Conservation (phyloP, 2,888 invertebrate species). For the Pomacea canaliculata region DNA sequence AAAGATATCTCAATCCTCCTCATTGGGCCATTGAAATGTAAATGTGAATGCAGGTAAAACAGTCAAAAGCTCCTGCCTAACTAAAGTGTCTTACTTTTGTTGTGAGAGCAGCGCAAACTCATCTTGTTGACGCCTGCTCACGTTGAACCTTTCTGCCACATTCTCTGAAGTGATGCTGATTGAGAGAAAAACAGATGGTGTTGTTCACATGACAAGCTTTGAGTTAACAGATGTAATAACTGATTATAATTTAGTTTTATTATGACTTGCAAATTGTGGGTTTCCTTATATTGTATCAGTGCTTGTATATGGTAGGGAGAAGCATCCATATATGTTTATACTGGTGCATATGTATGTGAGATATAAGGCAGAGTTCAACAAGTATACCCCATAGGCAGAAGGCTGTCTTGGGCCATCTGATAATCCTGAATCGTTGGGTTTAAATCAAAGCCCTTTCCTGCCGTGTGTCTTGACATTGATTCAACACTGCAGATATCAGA, state of each 20-base stretch:
- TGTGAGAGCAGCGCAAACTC: slow-evolving; percentile 62
- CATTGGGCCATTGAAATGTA: too few relatives aligned
- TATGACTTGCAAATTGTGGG: too few relatives aligned
- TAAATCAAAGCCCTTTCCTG: slow-evolving; percentile 24
- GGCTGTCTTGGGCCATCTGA: slow-evolving; percentile 51
- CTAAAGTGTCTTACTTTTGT: slow-evolving; percentile 51
- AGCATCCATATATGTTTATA: too few relatives aligned
- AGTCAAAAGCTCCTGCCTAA: not conserved
- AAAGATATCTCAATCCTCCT: too few relatives aligned
- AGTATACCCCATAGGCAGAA: slow-evolving; percentile 67
- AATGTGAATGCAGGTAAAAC: too few relatives aligned
- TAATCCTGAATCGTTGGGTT: slow-evolving; percentile 58
- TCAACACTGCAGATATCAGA: slow-evolving; percentile 53
- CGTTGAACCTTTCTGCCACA: slow-evolving; percentile 63
- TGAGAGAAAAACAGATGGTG: slow-evolving; percentile 1
- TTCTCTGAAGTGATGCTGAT: slow-evolving; percentile 68
- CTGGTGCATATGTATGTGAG: too few relatives aligned
- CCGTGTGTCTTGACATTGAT: slow-evolving; percentile 53
- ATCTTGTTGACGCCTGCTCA: slow-evolving; percentile 61
- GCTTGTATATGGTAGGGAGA: too few relatives aligned
- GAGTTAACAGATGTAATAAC: too few relatives aligned
- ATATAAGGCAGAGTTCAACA: not conserved
- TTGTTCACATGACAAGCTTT: too few relatives aligned
- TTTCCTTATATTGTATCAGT: too few relatives aligned
- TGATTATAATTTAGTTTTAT: too few relatives aligned